Percentiles rank a stretch among this genome's conserved stretches.
These are phyloP conservation scores for Equus quagga DNA, from an alignment of 2,113 vertebrate species.

Conservation along the genomic window DNA sequence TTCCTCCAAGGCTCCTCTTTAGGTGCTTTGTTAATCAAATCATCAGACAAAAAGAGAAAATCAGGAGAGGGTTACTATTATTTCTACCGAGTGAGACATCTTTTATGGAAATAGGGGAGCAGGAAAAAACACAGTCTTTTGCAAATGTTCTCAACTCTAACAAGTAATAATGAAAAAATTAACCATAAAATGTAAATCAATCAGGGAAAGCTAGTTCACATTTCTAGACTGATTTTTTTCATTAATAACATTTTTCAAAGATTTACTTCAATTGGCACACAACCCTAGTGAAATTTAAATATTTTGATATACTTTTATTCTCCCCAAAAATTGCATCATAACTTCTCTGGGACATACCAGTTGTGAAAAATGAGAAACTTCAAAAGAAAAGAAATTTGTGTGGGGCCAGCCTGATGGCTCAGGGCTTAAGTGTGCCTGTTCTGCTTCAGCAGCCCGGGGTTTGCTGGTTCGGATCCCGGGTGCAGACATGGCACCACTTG, in stretches of 20 bases:
- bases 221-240: background rate
- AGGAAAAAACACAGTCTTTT: background rate
- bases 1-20: background rate
- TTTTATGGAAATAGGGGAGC: background rate
- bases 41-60: background rate
- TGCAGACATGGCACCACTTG: too few relatives aligned
- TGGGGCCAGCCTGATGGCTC: too few relatives aligned
- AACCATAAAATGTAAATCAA: background rate
- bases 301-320: background rate
- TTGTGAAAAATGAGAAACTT: background rate
- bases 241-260: background rate
- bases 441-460: too few relatives aligned
- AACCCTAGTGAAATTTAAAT: background rate
- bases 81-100: background rate
- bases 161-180: background rate
- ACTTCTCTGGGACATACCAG: background rate
- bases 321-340: background rate
- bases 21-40: background rate
- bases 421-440: too few relatives aligned
- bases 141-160: background rate
- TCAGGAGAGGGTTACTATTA: background rate
- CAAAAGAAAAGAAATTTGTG: background rate
- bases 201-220: background rate
- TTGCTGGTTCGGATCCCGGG: too few relatives aligned
- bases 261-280: background rate